Evolutionary conservation across 2,797 vertebrate genomes (phyloP), one percentile per base, ranked within the genome.

Genomic region (Chaunax sp.): DNA sequence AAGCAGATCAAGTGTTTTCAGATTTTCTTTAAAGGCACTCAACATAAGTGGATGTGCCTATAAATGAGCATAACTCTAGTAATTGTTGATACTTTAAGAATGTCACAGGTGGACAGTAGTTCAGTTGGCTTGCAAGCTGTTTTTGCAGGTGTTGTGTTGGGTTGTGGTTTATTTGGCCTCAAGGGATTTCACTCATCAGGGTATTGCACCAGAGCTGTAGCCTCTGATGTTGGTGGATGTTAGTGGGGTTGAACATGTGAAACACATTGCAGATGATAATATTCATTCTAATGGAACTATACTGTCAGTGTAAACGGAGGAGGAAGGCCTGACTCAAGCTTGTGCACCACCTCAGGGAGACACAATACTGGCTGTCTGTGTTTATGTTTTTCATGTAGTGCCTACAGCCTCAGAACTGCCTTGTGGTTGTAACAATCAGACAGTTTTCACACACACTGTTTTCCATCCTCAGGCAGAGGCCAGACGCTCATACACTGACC

Each of bases 91-190:
- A 78, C 61, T 80, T 82, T 61, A 81, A 90, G 85, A 90, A 88
- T 90, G 88, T 85, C 87, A 84, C 90, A 91, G 88, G 84, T 92
- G 87, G 66, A 64, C 52, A 22, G 49, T 35, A 43, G 38, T 53
- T 22, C 56, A 28, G 46, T 45, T 69, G 63, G 61, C 59, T 69
- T 60, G 26, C 62, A 71, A 64, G 76, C 63, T 75, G 82, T 71
- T 79, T 64, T 58, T 89, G 77, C 84, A 89, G 84, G 88, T 90
- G 87, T 91, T 93, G 50, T 88, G 82, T 86, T 87, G 82, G 85
- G 78, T 81, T 89, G 86, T 89, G 91, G 85, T 91, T 83, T 88
- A 72, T 79, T 80, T 78, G 22, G 57, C 44, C 83, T 68, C 64
- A 5, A 22, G 73, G 82, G 84, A 63, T 11, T 80, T 77, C 12